Conservation (phyloP, 2,888 invertebrate genomes). For the Drosophila anceps region DNA sequence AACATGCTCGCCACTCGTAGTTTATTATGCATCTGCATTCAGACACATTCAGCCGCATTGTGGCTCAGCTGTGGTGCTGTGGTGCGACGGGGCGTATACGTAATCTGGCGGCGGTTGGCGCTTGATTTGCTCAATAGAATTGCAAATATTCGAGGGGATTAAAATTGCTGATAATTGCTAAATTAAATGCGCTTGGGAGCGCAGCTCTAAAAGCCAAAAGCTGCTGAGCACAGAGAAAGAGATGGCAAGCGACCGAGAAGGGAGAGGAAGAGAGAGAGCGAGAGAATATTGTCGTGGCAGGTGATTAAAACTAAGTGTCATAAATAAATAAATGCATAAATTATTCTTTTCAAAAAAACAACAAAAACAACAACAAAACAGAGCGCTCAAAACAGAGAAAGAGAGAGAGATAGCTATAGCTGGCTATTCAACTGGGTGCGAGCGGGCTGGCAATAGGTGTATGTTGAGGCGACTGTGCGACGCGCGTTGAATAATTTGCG, state of each 20-base stretch:
- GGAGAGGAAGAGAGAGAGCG: neutral
- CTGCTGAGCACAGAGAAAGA: neutral
- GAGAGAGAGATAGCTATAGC: constrained; percentile 13
- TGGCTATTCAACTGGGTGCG: neutral
- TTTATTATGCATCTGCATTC: constrained; percentile 23
- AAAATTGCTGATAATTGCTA: constrained; percentile 76
- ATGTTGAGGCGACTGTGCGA: constrained; percentile 32
- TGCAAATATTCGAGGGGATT: constrained; percentile 77
- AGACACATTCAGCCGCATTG: neutral
- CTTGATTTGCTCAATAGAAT: constrained; percentile 67
- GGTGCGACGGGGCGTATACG: constrained; percentile 62
- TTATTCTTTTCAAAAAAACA: constrained; percentile 63
- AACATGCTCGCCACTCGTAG: neutral
- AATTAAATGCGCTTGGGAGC: constrained; percentile 72
- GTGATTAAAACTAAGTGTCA: constrained; percentile 81
- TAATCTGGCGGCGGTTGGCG: constrained; percentile 64
- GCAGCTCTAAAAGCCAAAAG: constrained; percentile 24
- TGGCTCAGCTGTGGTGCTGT: constrained; percentile 8
- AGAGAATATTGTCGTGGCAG: constrained; percentile 72
- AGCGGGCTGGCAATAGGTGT: constrained; percentile 25
- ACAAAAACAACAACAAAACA: constrained; percentile 8
- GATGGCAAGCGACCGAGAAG: neutral
- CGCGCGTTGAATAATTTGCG: constrained; percentile 77
- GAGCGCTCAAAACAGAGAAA: neutral
- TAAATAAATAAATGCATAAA: constrained; percentile 82